These are phyloP conservation scores for Drosophila chauvacae DNA, from an alignment of 1,140 invertebrate species.

Conservation along the genomic window DNA sequence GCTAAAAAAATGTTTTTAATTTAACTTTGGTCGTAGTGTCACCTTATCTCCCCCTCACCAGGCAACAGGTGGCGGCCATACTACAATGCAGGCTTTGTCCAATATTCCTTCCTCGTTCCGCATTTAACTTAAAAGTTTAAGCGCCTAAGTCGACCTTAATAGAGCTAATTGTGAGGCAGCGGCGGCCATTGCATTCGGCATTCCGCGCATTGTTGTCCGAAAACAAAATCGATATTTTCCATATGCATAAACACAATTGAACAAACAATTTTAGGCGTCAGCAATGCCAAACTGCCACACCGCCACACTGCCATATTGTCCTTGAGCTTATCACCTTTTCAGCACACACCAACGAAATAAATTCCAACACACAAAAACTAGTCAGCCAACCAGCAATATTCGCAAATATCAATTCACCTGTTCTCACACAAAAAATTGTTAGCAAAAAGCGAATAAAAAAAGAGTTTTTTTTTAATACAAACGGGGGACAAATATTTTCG, in stretches of 20 bases:
- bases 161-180: slow-evolving; percentile 9
- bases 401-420: slow-evolving; percentile 61
- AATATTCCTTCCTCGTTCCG: slow-evolving; percentile 21
- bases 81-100: slow-evolving; percentile 1
- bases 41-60: not conserved
- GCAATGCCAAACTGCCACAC: slow-evolving; percentile 60
- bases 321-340: slow-evolving; percentile 77
- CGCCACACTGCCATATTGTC: slow-evolving; percentile 41
- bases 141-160: slow-evolving; percentile 31
- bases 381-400: slow-evolving; percentile 34
- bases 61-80: slow-evolving; percentile 61
- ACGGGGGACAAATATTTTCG: slow-evolving; percentile 38
- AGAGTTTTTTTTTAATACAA: slow-evolving; percentile 32
- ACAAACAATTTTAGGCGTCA: slow-evolving; percentile 60
- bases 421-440: slow-evolving; percentile 27
- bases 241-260: slow-evolving; percentile 75
- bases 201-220: slow-evolving; percentile 46
- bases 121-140: slow-evolving; percentile 2
- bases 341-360: slow-evolving; percentile 58
- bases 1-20: slow-evolving; percentile 72
- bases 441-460: slow-evolving; percentile 14
- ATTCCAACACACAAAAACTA: slow-evolving; percentile 49
- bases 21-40: slow-evolving; percentile 65
- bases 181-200: slow-evolving; percentile 19
- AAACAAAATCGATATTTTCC: slow-evolving; percentile 69